These are phyloP conservation scores for Ciconia maguari DNA, from an alignment of 2,113 vertebrate genomes.

Conservation along the genomic window DNA sequence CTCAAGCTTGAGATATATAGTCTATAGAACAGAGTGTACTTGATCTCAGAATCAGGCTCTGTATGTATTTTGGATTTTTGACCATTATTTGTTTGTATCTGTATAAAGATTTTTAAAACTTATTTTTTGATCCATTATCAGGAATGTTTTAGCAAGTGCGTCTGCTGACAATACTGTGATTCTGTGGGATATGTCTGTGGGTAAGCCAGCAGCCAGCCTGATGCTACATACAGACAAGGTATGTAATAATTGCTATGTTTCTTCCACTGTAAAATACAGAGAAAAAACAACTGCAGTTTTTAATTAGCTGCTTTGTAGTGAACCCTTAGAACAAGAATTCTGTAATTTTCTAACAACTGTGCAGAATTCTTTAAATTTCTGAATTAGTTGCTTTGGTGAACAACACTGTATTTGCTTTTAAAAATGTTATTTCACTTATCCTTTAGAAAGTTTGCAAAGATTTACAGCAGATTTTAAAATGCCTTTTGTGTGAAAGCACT, in stretches of 20 bases:
- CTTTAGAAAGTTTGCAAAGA: not conserved
- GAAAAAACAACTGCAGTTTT: not conserved
- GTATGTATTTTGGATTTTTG: not conserved
- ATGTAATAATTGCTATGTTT: not conserved
- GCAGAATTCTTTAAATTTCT: not conserved
- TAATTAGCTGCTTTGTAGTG: not conserved
- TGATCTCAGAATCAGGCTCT: not conserved
- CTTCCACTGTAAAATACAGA: not conserved
- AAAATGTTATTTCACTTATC: not conserved
- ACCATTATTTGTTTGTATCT: not conserved
- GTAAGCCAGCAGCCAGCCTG: constrained; percentile 86
- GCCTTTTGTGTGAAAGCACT: not conserved
- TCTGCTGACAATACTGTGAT: constrained; percentile 89
- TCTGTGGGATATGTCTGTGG: constrained; percentile 89
- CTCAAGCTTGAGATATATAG: not conserved
- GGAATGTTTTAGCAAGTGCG: constrained; percentile 91
- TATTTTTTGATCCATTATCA: constrained; percentile 17
- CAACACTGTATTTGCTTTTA: not conserved
- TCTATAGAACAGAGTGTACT: not conserved
- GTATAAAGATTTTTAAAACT: not conserved
- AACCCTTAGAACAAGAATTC: not conserved
- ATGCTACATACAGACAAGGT: constrained; percentile 90
- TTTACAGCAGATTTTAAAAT: not conserved
- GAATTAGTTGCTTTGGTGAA: not conserved
- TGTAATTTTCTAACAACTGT: not conserved